Evolutionary conservation across 2,113 vertebrate genomes (phyloP).

Genomic region (Acanthochromis polyacanthus): DNA sequence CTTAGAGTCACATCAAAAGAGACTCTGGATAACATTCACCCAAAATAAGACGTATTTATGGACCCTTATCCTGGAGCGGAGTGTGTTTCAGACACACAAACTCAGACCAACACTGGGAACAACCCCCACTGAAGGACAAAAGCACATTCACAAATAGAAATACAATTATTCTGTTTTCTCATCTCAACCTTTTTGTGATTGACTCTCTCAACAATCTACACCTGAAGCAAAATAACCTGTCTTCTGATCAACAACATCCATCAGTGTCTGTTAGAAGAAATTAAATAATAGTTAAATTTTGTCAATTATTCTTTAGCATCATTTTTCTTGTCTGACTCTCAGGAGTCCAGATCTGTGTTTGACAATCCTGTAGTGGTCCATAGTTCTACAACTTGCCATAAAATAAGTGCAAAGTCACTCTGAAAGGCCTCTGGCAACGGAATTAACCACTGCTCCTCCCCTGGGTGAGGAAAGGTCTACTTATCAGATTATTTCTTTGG

Average conservation of each 20-base stretch:
- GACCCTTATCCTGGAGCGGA: background rate
- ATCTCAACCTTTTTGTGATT: too few species aligned
- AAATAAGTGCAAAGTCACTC: background rate
- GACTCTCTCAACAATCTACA: too few species aligned
- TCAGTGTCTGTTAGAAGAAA: background rate
- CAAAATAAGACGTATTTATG: conserved; percentile 1
- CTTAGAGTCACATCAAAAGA: background rate
- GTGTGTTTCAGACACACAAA: background rate
- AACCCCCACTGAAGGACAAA: background rate
- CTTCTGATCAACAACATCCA: too few species aligned
- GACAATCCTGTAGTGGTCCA: background rate
- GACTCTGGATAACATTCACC: background rate
- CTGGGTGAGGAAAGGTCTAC: too few species aligned
- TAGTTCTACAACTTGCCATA: background rate
- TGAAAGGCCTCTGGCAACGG: background rate
- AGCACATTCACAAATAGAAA: background rate
- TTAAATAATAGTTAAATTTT: background rate
- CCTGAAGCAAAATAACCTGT: too few species aligned
- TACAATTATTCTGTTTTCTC: too few species aligned
- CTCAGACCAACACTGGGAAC: background rate
- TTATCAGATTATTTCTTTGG: background rate
- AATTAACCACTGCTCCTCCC: background rate
- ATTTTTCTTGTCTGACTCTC: background rate
- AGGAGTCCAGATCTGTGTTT: background rate
- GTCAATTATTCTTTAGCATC: background rate